phyloP scores from a whole-genome alignment of 2,888 invertebrate genomes.

The Punctoribates punctum region DNA sequence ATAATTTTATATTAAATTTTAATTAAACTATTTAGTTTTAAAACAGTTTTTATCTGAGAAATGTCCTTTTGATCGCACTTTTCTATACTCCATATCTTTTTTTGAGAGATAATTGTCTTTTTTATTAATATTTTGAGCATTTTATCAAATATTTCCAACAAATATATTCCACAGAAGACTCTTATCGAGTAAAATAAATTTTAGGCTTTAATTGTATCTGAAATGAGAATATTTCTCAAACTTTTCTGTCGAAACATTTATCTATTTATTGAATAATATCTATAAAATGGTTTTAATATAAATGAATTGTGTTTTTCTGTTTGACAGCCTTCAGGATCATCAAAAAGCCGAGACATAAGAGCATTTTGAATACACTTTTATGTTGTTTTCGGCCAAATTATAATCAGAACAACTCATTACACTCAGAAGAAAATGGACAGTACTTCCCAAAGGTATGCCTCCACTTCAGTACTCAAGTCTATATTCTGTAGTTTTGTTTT shows the following conservation, averaged over 20 bases:
- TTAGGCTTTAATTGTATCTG: neutral
- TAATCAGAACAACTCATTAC: conserved; percentile 49
- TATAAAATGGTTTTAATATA: neutral
- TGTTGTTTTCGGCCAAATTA: conserved; percentile 67
- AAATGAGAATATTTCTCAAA: neutral
- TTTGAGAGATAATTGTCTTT: neutral
- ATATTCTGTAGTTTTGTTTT: neutral
- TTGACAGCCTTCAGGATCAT: conserved; percentile 37
- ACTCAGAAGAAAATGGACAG: conserved; percentile 48
- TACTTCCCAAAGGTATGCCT: conserved; percentile 47
- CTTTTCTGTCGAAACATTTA: neutral
- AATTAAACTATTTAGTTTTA: no score
- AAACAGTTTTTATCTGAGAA: no score
- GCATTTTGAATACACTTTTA: conserved; percentile 77
- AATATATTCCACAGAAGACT: neutral
- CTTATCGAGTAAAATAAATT: neutral
- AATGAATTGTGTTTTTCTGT: neutral
- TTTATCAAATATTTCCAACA: neutral
- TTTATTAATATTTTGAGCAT: neutral
- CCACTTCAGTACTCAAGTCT: neutral
- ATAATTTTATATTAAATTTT: no score
- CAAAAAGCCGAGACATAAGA: conserved; percentile 62
- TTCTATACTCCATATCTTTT: no score
- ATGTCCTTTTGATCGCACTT: no score
- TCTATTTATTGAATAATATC: neutral